Evolutionary conservation across 1,140 invertebrate species (phyloP).

Genomic region (Drosophila azteca): DNA sequence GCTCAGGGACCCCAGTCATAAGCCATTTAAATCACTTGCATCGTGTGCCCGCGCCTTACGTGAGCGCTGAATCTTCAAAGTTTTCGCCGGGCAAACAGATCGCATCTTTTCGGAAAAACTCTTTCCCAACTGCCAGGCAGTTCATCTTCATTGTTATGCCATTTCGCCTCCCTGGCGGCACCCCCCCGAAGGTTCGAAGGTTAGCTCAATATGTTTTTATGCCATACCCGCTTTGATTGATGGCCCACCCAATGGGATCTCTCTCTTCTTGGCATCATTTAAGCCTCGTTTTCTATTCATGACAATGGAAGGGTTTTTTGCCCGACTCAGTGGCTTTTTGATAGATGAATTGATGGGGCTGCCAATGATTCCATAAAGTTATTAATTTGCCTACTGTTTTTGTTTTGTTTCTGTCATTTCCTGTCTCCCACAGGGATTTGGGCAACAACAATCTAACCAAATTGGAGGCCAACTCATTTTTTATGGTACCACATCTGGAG

Average conservation of each 20-base stretch:
- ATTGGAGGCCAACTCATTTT: constrained; percentile 83
- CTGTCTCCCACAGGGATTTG: constrained; percentile 66
- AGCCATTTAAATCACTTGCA: constrained; percentile 54
- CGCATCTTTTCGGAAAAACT: constrained; percentile 1
- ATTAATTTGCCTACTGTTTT: constrained; percentile 62
- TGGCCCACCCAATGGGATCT: constrained; percentile 24
- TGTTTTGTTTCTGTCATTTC: constrained; percentile 57
- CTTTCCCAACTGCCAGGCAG: constrained; percentile 36
- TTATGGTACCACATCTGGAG: constrained; percentile 83
- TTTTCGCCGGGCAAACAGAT: constrained; percentile 18
- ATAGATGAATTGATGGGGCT: constrained; percentile 51
- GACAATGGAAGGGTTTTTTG: constrained; percentile 44
- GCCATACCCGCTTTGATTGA: constrained; percentile 63
- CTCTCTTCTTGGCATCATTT: constrained; percentile 45
- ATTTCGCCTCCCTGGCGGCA: constrained; percentile 46
- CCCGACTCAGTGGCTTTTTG: constrained; percentile 43
- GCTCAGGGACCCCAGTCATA: constrained; percentile 45
- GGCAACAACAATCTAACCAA: constrained; percentile 85
- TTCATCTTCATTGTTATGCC: constrained; percentile 73
- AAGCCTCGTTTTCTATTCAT: constrained; percentile 60
- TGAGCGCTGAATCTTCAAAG: constrained; percentile 31
- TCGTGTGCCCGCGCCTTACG: constrained; percentile 2
- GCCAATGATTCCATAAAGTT: constrained; percentile 33
- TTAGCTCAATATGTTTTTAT: constrained; percentile 52
- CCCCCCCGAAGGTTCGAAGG: too few species aligned